These are phyloP conservation scores for Agriopis leucophaearia DNA, from an alignment of 2,888 invertebrate genomes.

Conservation along the genomic window DNA sequence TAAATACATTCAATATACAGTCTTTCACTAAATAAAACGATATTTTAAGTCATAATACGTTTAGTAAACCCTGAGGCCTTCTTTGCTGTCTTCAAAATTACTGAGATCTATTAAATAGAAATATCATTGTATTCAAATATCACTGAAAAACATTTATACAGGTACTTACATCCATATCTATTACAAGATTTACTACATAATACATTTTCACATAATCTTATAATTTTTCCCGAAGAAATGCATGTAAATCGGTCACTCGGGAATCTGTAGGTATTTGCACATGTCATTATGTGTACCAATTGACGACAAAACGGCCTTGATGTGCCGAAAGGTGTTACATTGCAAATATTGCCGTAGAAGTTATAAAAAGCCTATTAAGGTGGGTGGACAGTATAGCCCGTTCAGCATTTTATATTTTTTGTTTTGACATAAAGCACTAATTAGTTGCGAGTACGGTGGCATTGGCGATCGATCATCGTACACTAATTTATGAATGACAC, in stretches of 20 bases:
- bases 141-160: no score
- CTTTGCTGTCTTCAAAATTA: no score
- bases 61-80: no score
- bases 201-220: background rate
- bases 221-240: conserved; percentile 10
- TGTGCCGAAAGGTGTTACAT: conserved; percentile 50
- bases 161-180: background rate
- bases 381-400: conserved; percentile 50
- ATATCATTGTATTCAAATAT: no score
- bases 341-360: conserved; percentile 57
- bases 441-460: conserved; percentile 46
- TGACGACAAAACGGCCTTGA: conserved; percentile 50
- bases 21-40: no score
- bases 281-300: conserved; percentile 35
- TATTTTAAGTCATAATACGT: no score
- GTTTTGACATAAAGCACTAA: conserved; percentile 55
- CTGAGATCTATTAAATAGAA: no score
- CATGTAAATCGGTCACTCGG: conserved; percentile 16
- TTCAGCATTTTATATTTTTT: conserved; percentile 44
- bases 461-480: conserved; percentile 41
- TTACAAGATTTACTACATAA: background rate
- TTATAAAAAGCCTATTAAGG: conserved; percentile 50
- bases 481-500: conserved; percentile 24
- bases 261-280: conserved; percentile 32
- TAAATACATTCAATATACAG: no score